A percentile compares a stretch with the other conserved stretches of the same genome.
Evolutionary conservation across 2,888 invertebrate genomes (phyloP).

Genomic region (Ophion obscuratus): DNA sequence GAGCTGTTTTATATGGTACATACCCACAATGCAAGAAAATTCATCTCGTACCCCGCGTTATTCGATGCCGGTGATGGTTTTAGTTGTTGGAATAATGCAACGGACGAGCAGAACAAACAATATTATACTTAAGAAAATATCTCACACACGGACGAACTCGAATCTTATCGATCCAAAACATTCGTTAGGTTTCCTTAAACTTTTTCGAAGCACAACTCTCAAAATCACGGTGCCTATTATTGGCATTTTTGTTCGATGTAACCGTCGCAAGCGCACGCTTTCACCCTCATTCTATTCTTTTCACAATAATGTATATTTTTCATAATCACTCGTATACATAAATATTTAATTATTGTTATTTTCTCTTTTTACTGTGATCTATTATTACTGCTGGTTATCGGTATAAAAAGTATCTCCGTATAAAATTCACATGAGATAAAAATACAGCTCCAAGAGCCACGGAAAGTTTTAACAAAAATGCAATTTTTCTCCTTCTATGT

Average conservation of each 20-base stretch:
- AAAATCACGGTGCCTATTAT: neutral
- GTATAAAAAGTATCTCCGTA: constrained; percentile 75
- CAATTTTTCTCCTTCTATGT: constrained; percentile 27
- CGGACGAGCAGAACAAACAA: constrained; percentile 32
- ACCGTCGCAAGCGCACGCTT: neutral
- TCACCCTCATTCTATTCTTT: neutral
- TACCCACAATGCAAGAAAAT: constrained; percentile 49
- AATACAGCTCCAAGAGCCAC: constrained; percentile 61
- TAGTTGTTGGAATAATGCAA: constrained; percentile 29
- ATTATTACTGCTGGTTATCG: constrained; percentile 67
- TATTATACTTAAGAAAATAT: constrained; percentile 29
- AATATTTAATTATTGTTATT: constrained; percentile 37
- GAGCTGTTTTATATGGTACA: constrained; percentile 58
- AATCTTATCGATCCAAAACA: constrained; percentile 52
- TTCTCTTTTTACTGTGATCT: constrained; percentile 62
- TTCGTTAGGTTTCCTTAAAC: constrained; percentile 37
- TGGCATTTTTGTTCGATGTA: constrained; percentile 22
- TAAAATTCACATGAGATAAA: constrained; percentile 73
- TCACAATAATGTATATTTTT: constrained; percentile 18
- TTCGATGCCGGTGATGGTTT: constrained; percentile 32
- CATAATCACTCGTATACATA: constrained; percentile 21
- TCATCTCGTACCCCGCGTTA: constrained; percentile 29
- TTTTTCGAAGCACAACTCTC: constrained; percentile 45
- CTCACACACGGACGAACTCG: constrained; percentile 36
- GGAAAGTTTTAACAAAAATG: constrained; percentile 60